phyloP scores from a whole-genome alignment of 2,113 vertebrate species.

The Embiotoca jacksoni region DNA sequence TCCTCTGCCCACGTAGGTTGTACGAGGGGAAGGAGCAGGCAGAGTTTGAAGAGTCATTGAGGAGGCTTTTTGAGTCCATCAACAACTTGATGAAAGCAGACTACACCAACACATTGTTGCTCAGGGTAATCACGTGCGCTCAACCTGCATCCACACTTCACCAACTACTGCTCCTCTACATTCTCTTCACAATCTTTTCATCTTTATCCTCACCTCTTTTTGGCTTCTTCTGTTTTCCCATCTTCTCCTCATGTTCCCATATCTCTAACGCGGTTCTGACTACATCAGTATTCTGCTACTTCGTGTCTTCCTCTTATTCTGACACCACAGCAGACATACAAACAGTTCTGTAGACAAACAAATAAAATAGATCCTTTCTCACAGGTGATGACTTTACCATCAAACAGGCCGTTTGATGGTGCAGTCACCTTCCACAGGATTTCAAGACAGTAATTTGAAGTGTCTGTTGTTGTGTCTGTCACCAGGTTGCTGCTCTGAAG shows the following conservation, averaged over 20 bases:
- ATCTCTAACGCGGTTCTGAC: constrained; percentile 1
- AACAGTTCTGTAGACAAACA: constrained; percentile 5
- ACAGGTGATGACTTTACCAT: constrained; percentile 1
- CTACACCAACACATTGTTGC: constrained; percentile 89
- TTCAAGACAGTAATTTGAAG: constrained; percentile 30
- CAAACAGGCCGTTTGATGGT: constrained; percentile 32
- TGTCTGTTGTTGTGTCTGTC: constrained; percentile 46
- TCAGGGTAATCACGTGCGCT: constrained; percentile 85
- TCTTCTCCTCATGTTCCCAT: constrained; percentile 5
- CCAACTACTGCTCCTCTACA: background rate
- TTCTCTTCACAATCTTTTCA: constrained; percentile 12
- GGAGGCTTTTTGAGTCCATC: constrained; percentile 95
- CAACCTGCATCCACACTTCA: background rate
- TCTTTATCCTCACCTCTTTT: background rate
- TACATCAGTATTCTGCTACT: constrained; percentile 31
- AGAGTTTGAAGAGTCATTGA: constrained; percentile 96
- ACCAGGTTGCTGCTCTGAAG: constrained; percentile 96
- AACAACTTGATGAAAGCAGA: constrained; percentile 96
- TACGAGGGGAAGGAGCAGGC: constrained; percentile 97
- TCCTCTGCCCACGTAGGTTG: constrained; percentile 80
- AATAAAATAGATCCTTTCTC: constrained; percentile 23
- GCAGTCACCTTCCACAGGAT: constrained; percentile 52
- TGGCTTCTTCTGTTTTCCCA: background rate
- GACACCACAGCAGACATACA: background rate
- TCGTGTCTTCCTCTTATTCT: constrained; percentile 18